Percentiles rank a stretch among this genome's conserved stretches.
These are phyloP conservation scores for Micrasema longulum DNA, from an alignment of 1,140 invertebrate species.

Conservation along the genomic window DNA sequence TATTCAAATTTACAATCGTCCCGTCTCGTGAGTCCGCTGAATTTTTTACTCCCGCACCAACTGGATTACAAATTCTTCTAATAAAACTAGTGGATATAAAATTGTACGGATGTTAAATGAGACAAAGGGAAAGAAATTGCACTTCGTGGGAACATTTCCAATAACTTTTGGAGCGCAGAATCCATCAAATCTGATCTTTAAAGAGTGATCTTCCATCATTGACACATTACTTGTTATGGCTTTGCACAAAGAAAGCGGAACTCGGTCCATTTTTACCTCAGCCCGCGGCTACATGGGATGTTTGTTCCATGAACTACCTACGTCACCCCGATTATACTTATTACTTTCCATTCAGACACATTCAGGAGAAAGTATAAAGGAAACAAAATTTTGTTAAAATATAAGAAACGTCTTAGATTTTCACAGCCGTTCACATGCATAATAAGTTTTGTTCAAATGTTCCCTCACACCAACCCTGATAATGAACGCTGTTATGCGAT, in stretches of 20 bases:
- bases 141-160: background rate
- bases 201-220: slow-evolving; percentile 14
- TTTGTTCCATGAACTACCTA: slow-evolving; percentile 14
- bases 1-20: no score
- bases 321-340: slow-evolving; percentile 11
- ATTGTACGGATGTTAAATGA: no score
- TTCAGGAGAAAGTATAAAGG: slow-evolving; percentile 6
- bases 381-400: no score
- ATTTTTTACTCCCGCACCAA: no score
- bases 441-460: no score
- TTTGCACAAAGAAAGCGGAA: slow-evolving; percentile 19
- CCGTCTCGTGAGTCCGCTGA: no score
- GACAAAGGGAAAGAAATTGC: slow-evolving; percentile 1
- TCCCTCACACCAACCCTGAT: slow-evolving; percentile 4
- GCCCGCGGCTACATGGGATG: slow-evolving; percentile 29
- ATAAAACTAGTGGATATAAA: no score
- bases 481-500: no score
- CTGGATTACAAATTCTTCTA: no score
- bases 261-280: slow-evolving; percentile 39
- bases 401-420: no score
- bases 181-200: slow-evolving; percentile 12
- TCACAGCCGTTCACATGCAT: no score
- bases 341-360: slow-evolving; percentile 1
- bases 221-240: slow-evolving; percentile 31
- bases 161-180: slow-evolving; percentile 5